phyloP scores from a whole-genome alignment of 2,113 vertebrate species.

The Ictalurus furcatus region DNA sequence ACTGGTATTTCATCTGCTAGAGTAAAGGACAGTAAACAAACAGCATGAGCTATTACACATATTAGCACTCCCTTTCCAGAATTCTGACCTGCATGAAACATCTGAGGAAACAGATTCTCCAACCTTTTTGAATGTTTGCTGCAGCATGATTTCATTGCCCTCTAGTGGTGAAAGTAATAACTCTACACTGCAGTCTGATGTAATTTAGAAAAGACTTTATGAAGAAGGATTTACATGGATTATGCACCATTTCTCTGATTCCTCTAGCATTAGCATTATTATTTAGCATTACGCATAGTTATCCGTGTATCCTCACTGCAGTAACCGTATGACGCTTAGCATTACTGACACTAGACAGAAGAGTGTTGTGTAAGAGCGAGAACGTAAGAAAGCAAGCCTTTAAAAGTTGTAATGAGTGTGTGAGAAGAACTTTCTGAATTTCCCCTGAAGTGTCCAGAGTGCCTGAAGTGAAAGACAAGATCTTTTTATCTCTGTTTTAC shows the following conservation, averaged over 20 bases:
- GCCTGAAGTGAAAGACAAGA: constrained; percentile 46
- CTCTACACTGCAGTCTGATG: not conserved
- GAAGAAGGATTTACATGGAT: not conserved
- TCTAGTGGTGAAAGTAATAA: constrained; percentile 12
- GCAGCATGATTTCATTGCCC: constrained; percentile 12
- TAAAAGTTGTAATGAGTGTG: constrained; percentile 14
- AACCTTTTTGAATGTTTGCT: not conserved
- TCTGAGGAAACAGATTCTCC: not conserved
- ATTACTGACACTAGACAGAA: not conserved
- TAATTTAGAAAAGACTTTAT: not conserved
- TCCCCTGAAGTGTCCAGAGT: constrained; percentile 46
- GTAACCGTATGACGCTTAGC: not conserved
- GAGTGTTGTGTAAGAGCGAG: not conserved
- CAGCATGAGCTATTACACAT: not conserved
- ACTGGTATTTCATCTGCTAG: not conserved
- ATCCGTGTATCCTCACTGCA: not conserved
- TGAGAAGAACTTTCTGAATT: constrained; percentile 40
- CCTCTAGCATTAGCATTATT: not conserved
- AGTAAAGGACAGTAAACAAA: not conserved
- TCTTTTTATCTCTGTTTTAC: constrained; percentile 43
- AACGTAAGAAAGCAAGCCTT: not conserved
- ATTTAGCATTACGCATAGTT: not conserved
- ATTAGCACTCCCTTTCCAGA: not conserved
- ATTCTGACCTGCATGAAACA: not conserved
- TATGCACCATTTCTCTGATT: not conserved